These are phyloP conservation scores for Penaeus vannamei DNA, from an alignment of 1,140 invertebrate genomes.

Conservation along the genomic window DNA sequence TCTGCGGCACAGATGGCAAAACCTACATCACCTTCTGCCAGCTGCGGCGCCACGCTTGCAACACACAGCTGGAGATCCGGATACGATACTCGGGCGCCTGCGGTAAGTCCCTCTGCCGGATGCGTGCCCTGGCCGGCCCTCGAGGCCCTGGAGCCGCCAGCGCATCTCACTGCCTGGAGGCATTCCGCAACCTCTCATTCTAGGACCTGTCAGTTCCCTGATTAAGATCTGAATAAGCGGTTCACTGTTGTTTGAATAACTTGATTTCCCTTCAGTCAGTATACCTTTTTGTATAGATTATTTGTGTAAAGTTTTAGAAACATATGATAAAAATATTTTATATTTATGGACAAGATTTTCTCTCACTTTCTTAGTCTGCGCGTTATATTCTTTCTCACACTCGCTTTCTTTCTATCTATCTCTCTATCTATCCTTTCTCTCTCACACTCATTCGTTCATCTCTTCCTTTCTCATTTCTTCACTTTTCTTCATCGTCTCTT, in stretches of 20 bases:
- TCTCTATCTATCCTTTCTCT: constrained; percentile 6
- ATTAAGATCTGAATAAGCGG: too few relatives aligned
- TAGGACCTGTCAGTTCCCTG: too few relatives aligned
- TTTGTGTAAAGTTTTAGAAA: too few relatives aligned
- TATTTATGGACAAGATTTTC: not conserved
- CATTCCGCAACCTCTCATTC: too few relatives aligned
- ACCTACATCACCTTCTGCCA: constrained; percentile 87
- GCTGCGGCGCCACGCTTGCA: constrained; percentile 82
- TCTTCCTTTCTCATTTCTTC: constrained; percentile 5
- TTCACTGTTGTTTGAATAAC: too few relatives aligned
- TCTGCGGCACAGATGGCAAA: constrained; percentile 85
- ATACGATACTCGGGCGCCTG: constrained; percentile 84
- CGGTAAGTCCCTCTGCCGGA: constrained; percentile 76
- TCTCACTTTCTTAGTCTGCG: not conserved
- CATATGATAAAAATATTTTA: too few relatives aligned
- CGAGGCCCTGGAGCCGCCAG: too few relatives aligned
- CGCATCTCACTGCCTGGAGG: too few relatives aligned
- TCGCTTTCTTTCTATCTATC: not conserved
- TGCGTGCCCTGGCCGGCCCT: too few relatives aligned
- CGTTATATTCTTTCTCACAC: not conserved
- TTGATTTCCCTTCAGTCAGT: too few relatives aligned
- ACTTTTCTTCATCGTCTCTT: not conserved
- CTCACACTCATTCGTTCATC: constrained; percentile 11
- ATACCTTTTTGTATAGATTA: too few relatives aligned
- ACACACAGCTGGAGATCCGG: constrained; percentile 79